phyloP scores from a whole-genome alignment of 2,888 invertebrate species.

The Uropetala carovei region DNA sequence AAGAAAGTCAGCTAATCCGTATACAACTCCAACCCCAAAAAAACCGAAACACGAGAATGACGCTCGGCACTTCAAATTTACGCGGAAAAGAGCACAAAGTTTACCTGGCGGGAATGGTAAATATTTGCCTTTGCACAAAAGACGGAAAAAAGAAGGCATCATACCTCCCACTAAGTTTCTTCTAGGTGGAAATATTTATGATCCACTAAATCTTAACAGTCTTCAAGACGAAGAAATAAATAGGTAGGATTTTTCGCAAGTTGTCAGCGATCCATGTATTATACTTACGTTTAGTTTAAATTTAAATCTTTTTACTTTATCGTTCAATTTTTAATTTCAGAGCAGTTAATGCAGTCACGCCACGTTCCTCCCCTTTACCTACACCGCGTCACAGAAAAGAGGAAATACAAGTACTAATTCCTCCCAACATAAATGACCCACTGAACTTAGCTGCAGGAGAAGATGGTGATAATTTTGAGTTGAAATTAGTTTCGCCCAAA shows the following conservation, averaged over 20 bases:
- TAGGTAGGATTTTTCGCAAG: conserved; percentile 68
- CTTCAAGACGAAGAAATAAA: conserved; percentile 79
- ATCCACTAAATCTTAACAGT: conserved; percentile 95
- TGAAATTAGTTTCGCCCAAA: conserved; percentile 84
- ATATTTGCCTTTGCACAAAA: conserved; percentile 85
- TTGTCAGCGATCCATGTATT: neutral
- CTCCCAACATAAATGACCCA: conserved; percentile 94
- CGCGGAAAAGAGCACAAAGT: conserved; percentile 83
- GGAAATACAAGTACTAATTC: conserved; percentile 93
- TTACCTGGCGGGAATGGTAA: conserved; percentile 82
- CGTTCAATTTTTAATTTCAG: conserved; percentile 72
- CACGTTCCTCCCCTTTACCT: conserved; percentile 93
- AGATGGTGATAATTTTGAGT: conserved; percentile 89
- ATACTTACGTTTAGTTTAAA: neutral
- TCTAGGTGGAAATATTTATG: conserved; percentile 95
- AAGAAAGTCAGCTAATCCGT: conserved; percentile 54
- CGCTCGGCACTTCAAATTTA: conserved; percentile 72
- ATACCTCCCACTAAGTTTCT: conserved; percentile 95
- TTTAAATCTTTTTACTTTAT: neutral
- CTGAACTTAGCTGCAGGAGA: conserved; percentile 85
- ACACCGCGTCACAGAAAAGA: conserved; percentile 88
- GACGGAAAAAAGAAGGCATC: conserved; percentile 84
- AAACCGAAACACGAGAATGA: conserved; percentile 74
- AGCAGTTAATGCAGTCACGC: conserved; percentile 92
- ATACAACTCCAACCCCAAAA: conserved; percentile 69